A percentile compares a stretch with the other conserved stretches of the same genome.
Conservation (phyloP, 2,888 invertebrate genomes). For the Sympetrum striolatum region DNA sequence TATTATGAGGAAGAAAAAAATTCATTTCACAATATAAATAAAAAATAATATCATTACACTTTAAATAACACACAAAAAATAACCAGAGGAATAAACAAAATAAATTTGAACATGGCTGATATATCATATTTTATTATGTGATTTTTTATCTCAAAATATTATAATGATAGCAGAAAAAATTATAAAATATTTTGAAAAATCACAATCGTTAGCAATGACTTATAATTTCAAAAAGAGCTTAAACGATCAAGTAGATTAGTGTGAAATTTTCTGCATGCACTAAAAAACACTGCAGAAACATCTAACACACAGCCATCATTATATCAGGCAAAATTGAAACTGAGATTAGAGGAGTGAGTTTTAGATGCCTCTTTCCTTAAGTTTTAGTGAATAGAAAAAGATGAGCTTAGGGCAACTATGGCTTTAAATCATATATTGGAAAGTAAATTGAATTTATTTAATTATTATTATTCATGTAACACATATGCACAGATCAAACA, state of each 20-base stretch:
- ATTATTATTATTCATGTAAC: too few relatives aligned
- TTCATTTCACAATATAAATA: too few relatives aligned
- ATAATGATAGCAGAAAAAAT: conserved; percentile 1
- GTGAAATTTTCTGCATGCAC: conserved; percentile 38
- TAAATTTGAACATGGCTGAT: too few relatives aligned
- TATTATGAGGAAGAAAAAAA: too few relatives aligned
- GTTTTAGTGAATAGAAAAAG: conserved; percentile 23
- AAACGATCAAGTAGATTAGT: conserved; percentile 49
- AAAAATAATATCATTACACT: conserved; percentile 44
- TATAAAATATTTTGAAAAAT: conserved; percentile 17
- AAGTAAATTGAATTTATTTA: neutral
- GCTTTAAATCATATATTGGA: conserved; percentile 8
- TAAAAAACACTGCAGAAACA: conserved; percentile 45
- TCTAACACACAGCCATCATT: conserved; percentile 38
- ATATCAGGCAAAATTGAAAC: conserved; percentile 34
- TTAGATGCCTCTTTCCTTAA: conserved; percentile 32
- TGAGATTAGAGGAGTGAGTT: conserved; percentile 18
- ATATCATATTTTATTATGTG: too few relatives aligned
- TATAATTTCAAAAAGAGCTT: conserved; percentile 50
- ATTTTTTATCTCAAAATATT: neutral
- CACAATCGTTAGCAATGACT: conserved; percentile 7
- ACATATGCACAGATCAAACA: too few relatives aligned
- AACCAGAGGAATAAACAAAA: too few relatives aligned
- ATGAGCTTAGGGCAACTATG: conserved; percentile 25
- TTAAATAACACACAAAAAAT: conserved; percentile 49